These are phyloP conservation scores for Geophilus truncorum DNA, from an alignment of 2,888 invertebrate genomes.

Conservation along the genomic window DNA sequence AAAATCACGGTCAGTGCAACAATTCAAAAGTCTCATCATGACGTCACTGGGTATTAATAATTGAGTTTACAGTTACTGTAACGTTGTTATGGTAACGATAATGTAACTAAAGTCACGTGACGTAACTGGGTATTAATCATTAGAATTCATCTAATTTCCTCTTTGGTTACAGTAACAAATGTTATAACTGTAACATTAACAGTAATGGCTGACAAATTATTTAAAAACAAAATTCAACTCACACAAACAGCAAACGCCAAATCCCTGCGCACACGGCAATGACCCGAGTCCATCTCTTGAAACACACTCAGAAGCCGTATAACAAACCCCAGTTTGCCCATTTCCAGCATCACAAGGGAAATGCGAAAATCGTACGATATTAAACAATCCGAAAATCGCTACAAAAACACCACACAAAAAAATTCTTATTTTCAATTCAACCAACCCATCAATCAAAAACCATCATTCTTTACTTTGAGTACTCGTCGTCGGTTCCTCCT, in stretches of 20 bases:
- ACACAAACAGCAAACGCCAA: slow-evolving; percentile 78
- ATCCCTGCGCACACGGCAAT: slow-evolving; percentile 71
- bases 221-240: slow-evolving; percentile 48
- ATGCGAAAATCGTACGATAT: slow-evolving; percentile 70
- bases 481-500: neutral
- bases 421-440: too few relatives aligned
- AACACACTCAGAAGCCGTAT: slow-evolving; percentile 65
- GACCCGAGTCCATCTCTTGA: slow-evolving; percentile 66
- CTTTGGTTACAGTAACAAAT: too few relatives aligned
- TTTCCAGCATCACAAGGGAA: slow-evolving; percentile 66
- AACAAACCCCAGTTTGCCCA: slow-evolving; percentile 76
- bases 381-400: slow-evolving; percentile 56
- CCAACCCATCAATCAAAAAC: neutral
- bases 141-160: too few relatives aligned
- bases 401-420: neutral
- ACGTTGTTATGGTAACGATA: too few relatives aligned
- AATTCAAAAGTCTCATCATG: too few relatives aligned
- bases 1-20: too few relatives aligned
- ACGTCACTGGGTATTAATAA: too few relatives aligned
- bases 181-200: neutral
- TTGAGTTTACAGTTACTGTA: too few relatives aligned
- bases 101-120: too few relatives aligned
- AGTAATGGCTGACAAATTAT: neutral
- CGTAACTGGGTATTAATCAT: too few relatives aligned
- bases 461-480: neutral